Conservation (phyloP, 1,140 invertebrate species). For the Lethrus apterus region DNA sequence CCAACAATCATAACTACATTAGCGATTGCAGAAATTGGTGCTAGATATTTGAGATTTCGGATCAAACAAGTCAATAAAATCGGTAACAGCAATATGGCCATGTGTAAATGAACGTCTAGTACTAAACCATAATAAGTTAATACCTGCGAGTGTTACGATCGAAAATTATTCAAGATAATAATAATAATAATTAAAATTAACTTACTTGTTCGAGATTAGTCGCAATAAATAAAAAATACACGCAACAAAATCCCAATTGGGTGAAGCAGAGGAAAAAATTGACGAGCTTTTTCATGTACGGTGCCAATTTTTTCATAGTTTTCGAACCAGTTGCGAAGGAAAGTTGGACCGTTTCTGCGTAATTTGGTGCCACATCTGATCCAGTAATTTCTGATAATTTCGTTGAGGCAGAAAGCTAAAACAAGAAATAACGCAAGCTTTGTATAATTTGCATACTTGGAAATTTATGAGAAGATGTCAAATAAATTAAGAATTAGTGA, state of each 20-base stretch:
- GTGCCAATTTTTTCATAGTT: constrained; percentile 50
- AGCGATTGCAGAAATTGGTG: constrained; percentile 63
- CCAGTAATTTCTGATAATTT: constrained; percentile 52
- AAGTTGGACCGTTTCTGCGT: constrained; percentile 68
- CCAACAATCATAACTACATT: constrained; percentile 61
- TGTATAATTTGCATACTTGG: too few species aligned
- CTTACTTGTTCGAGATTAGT: constrained; percentile 69
- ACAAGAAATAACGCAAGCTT: too few species aligned
- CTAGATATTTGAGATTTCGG: constrained; percentile 64
- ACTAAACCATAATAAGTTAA: constrained; percentile 51
- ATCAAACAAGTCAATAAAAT: constrained; percentile 68
- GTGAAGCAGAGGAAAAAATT: constrained; percentile 80
- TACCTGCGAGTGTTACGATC: constrained; percentile 46
- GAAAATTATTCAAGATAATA: background rate
- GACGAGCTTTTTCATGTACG: constrained; percentile 55
- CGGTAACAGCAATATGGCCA: constrained; percentile 62
- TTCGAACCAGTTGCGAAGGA: constrained; percentile 67
- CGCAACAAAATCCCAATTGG: constrained; percentile 91
- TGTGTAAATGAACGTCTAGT: constrained; percentile 56
- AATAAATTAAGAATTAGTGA: too few species aligned
- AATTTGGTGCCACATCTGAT: constrained; percentile 51
- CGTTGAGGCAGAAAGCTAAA: constrained; percentile 49
- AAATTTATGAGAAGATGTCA: too few species aligned
- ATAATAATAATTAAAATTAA: too few species aligned
- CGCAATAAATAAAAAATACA: constrained; percentile 89